Evolutionary conservation across 1,140 invertebrate species (phyloP).

Genomic region (Papilio xuthus): DNA sequence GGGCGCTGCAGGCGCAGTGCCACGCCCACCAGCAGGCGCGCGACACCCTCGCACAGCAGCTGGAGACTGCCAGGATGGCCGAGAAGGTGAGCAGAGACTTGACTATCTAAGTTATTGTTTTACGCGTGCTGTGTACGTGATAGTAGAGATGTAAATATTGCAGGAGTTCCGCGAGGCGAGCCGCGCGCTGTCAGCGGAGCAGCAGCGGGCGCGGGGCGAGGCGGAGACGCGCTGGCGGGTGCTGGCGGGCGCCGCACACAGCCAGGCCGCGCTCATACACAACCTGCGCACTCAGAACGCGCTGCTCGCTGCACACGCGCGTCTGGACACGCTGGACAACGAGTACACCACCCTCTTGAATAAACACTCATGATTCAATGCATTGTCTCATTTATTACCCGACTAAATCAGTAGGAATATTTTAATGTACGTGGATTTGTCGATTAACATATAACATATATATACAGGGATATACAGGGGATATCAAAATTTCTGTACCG

Average conservation of each 20-base stretch:
- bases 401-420: too few species aligned
- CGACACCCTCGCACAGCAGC: slow-evolving; percentile 53
- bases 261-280: slow-evolving; percentile 57
- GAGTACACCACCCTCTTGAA: slow-evolving; percentile 60
- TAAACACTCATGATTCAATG: slow-evolving; percentile 50
- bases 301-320: slow-evolving; percentile 51
- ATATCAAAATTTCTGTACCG: too few species aligned
- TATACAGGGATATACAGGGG: too few species aligned
- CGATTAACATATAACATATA: too few species aligned
- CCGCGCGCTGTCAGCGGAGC: slow-evolving; percentile 48
- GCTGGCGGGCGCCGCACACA: slow-evolving; percentile 47
- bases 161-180: slow-evolving; percentile 65
- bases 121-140: too few species aligned
- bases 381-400: neutral
- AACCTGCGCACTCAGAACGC: slow-evolving; percentile 64
- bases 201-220: slow-evolving; percentile 54
- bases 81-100: slow-evolving; percentile 54
- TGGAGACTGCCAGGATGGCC: slow-evolving; percentile 51
- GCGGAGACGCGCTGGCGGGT: slow-evolving; percentile 53
- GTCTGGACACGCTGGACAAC: slow-evolving; percentile 52
- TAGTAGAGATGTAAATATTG: slow-evolving; percentile 31
- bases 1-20: slow-evolving; percentile 52
- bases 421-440: too few species aligned
- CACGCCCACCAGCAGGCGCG: slow-evolving; percentile 55
- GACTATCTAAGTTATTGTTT: too few species aligned